These are phyloP conservation scores for Polymixis lichenea DNA, from an alignment of 2,888 invertebrate species.

Conservation along the genomic window DNA sequence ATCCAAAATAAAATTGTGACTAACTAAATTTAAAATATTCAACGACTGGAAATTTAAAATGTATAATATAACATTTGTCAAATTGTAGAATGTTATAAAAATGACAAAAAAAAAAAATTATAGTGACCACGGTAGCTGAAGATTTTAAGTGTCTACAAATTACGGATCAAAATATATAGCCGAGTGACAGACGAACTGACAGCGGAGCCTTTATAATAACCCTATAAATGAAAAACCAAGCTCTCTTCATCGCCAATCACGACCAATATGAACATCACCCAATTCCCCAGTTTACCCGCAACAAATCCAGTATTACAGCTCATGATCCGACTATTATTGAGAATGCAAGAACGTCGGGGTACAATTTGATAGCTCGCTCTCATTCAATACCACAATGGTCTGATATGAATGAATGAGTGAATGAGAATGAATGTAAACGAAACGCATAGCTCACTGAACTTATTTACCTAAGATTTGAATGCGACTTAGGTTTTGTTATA, in stretches of 20 bases:
- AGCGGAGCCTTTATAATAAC: no score
- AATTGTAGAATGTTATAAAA: no score
- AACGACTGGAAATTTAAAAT: no score
- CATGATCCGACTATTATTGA: conserved; percentile 85
- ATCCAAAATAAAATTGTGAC: no score
- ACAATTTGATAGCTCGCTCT: conserved; percentile 68
- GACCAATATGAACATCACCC: neutral
- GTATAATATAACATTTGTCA: no score
- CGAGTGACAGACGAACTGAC: no score
- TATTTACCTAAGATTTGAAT: conserved; percentile 33
- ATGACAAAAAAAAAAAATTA: no score
- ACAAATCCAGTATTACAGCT: conserved; percentile 77
- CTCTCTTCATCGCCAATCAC: neutral
- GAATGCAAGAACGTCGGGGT: conserved; percentile 77
- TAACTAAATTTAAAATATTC: no score
- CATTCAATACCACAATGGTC: conserved; percentile 59
- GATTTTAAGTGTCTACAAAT: no score
- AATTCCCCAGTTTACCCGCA: conserved; percentile 48
- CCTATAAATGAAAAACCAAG: neutral
- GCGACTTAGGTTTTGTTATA: conserved; percentile 14
- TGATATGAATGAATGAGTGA: conserved; percentile 54
- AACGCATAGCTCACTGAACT: conserved; percentile 34
- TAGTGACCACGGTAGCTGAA: no score
- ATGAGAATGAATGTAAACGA: conserved; percentile 44
- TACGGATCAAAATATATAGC: no score